Conservation (phyloP, 2,113 vertebrate genomes). For the sheep (Ovis aries) region DNA sequence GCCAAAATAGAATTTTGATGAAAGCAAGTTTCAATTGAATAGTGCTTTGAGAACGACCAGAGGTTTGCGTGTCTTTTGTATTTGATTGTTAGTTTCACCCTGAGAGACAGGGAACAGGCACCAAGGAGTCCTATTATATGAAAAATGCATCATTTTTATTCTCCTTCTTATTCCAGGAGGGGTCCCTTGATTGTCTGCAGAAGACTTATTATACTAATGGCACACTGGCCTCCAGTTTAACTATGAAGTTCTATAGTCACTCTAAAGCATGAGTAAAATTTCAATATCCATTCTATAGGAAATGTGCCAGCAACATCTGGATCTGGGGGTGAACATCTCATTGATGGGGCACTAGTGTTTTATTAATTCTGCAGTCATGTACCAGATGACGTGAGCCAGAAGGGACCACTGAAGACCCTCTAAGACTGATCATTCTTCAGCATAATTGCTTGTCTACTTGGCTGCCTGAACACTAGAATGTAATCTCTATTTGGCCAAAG, state of each 20-base stretch:
- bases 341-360: not conserved
- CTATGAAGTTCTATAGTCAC: not conserved
- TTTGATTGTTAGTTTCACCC: constrained; percentile 17
- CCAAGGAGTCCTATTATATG: not conserved
- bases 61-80: not conserved
- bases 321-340: not conserved
- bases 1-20: not conserved
- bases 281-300: not conserved
- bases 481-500: constrained; percentile 8
- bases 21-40: not conserved
- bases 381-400: not conserved
- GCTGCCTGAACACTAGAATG: not conserved
- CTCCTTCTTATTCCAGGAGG: not conserved
- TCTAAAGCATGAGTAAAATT: not conserved
- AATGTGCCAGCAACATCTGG: not conserved
- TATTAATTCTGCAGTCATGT: not conserved
- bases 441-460: not conserved
- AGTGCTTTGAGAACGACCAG: not conserved
- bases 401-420: not conserved
- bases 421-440: not conserved
- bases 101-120: not conserved
- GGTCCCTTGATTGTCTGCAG: not conserved
- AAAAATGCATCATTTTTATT: constrained; percentile 9
- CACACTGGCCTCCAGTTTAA: not conserved
- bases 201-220: not conserved